A percentile compares a stretch with the other conserved stretches of the same genome.
Conservation (phyloP, 2,888 invertebrate genomes). For the Dicyrtomina minuta region DNA sequence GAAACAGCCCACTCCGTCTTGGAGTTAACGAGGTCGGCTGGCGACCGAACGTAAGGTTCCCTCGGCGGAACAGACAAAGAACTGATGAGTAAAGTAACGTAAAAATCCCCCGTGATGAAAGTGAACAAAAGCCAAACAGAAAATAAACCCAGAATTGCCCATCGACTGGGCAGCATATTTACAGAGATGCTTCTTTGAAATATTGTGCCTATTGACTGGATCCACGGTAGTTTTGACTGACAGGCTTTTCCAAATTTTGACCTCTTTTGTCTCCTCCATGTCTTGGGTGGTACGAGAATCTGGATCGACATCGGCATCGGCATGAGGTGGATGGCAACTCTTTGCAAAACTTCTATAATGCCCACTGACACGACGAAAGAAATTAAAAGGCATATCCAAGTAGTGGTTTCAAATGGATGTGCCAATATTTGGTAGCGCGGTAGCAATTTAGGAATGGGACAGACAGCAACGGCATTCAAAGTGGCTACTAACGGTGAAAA, state of each 20-base stretch:
- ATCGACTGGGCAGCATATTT: neutral
- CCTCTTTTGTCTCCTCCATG: neutral
- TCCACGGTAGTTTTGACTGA: too few relatives aligned
- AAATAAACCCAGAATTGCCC: too few relatives aligned
- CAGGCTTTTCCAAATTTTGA: neutral
- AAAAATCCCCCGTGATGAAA: neutral
- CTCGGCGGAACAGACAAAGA: neutral
- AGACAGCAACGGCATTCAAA: neutral
- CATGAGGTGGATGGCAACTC: neutral
- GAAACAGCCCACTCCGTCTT: neutral
- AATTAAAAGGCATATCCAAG: neutral
- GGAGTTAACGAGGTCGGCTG: neutral
- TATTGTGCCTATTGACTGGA: neutral
- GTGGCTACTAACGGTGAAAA: neutral
- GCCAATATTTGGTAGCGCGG: neutral
- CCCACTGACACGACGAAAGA: neutral
- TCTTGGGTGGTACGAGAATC: too few relatives aligned
- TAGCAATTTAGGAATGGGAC: conserved; percentile 1
- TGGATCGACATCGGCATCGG: too few relatives aligned
- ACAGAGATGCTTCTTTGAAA: neutral
- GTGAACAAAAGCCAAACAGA: conserved; percentile 10
- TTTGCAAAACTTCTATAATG: neutral
- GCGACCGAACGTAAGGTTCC: neutral
- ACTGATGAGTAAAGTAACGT: neutral
- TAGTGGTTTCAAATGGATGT: neutral